Percentiles rank a stretch among this genome's conserved stretches.
phyloP scores from a whole-genome alignment of 2,888 invertebrate genomes.

The Parelbella ahira region DNA sequence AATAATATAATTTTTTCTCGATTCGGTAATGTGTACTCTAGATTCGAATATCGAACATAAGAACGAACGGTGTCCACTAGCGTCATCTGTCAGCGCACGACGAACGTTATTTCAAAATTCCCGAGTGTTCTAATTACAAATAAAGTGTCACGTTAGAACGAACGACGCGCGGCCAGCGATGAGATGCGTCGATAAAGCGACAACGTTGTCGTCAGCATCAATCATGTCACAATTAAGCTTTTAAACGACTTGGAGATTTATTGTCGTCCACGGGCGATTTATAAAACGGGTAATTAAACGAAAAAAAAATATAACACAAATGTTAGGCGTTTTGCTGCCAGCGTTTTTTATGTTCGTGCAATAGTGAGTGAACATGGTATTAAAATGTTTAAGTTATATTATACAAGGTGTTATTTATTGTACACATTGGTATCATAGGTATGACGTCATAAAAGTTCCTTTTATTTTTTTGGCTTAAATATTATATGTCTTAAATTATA shows the following conservation, averaged over 20 bases:
- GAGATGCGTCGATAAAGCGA: slow-evolving; percentile 46
- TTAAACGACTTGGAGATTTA: slow-evolving; percentile 31
- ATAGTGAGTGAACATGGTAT: background rate
- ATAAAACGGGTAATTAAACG: slow-evolving; percentile 21
- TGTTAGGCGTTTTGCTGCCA: slow-evolving; percentile 12
- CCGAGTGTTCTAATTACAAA: slow-evolving; percentile 39
- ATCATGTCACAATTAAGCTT: slow-evolving; percentile 45
- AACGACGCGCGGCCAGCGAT: slow-evolving; percentile 20
- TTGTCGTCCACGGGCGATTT: slow-evolving; percentile 22
- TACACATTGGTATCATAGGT: too few species aligned
- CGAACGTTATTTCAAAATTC: slow-evolving; percentile 3
- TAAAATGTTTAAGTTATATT: too few species aligned
- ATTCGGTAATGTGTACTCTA: too few species aligned
- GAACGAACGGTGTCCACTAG: too few species aligned
- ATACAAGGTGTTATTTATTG: too few species aligned
- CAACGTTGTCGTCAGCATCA: slow-evolving; percentile 45
- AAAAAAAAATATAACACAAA: too few species aligned
- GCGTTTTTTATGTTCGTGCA: background rate
- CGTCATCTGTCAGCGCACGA: too few species aligned
- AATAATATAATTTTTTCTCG: too few species aligned
- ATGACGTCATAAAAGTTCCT: too few species aligned
- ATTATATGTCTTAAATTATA: too few species aligned
- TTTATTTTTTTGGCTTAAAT: too few species aligned
- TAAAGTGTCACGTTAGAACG: slow-evolving; percentile 4
- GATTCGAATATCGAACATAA: too few species aligned